phyloP scores from a whole-genome alignment of 2,797 vertebrate species.

The Buceros bicornis region DNA sequence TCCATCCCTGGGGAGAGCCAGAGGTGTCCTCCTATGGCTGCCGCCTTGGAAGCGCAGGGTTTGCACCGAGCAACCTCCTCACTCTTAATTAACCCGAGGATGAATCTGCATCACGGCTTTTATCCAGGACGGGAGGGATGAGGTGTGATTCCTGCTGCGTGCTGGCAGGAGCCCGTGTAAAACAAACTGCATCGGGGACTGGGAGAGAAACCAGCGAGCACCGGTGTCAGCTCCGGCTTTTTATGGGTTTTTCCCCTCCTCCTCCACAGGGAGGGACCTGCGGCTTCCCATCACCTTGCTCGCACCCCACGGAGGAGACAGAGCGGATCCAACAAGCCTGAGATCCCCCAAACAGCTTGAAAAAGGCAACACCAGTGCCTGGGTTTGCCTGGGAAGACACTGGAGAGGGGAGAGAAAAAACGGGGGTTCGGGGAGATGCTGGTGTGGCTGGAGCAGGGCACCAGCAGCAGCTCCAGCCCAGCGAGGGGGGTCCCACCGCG shows the following conservation, averaged over 20 bases:
- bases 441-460: not conserved
- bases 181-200: not conserved
- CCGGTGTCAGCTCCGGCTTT: accelerated
- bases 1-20: not conserved
- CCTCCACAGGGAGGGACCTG: not conserved
- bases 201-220: not conserved
- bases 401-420: no score
- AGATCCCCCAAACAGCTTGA: no score
- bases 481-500: not conserved
- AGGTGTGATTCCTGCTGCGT: not conserved
- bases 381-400: no score
- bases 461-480: not conserved
- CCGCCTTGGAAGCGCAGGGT: not conserved
- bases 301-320: no score
- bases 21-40: no score
- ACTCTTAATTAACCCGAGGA: slow-evolving; percentile 9
- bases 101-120: not conserved
- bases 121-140: not conserved
- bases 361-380: no score
- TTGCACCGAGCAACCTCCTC: not conserved
- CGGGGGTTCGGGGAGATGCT: no score
- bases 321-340: no score
- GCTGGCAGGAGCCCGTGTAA: not conserved
- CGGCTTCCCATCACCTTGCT: no score
- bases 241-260: not conserved